Percentiles rank a stretch among this genome's conserved stretches.
These are phyloP conservation scores for Gerris buenoi DNA, from an alignment of 1,140 invertebrate genomes.

Conservation along the genomic window DNA sequence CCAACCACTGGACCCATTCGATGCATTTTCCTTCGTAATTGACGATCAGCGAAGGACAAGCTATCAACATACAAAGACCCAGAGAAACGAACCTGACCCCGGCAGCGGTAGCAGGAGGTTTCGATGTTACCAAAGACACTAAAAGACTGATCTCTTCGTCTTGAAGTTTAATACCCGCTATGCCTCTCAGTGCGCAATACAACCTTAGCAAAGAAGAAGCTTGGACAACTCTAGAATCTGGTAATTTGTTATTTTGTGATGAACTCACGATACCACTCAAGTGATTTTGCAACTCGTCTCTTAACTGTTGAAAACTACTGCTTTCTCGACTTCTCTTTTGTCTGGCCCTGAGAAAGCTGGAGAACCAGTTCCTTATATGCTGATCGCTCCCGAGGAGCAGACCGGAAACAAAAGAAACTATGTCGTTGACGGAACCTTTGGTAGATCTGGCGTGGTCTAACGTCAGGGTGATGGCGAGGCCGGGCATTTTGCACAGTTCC, in stretches of 20 bases:
- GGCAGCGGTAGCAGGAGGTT: slow-evolving; percentile 73
- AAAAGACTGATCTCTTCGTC: slow-evolving; percentile 81
- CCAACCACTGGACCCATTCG: slow-evolving; percentile 87
- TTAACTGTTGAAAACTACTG: slow-evolving; percentile 51
- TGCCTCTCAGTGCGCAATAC: slow-evolving; percentile 81
- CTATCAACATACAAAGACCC: slow-evolving; percentile 85
- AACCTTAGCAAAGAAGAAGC: slow-evolving; percentile 65
- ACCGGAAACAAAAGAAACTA: slow-evolving; percentile 77
- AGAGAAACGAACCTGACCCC: slow-evolving; percentile 86
- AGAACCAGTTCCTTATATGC: slow-evolving; percentile 79
- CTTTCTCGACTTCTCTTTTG: slow-evolving; percentile 73
- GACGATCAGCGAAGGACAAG: slow-evolving; percentile 74
- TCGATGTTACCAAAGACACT: slow-evolving; percentile 71
- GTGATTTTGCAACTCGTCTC: slow-evolving; percentile 59
- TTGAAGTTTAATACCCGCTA: slow-evolving; percentile 76
- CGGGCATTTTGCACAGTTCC: slow-evolving; percentile 77
- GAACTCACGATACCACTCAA: slow-evolving; percentile 36
- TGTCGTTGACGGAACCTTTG: slow-evolving; percentile 29
- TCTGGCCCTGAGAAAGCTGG: slow-evolving; percentile 72
- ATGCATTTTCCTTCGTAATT: slow-evolving; percentile 62
- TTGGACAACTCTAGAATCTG: slow-evolving; percentile 56
- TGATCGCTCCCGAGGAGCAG: slow-evolving; percentile 80
- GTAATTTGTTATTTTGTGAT: slow-evolving; percentile 37
- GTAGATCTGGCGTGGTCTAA: slow-evolving; percentile 30
- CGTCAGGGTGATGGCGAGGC: slow-evolving; percentile 63